Evolutionary conservation across 1,140 invertebrate species (phyloP), one percentile per base, ranked within the genome.

Genomic region (Eulimnadia texana): DNA sequence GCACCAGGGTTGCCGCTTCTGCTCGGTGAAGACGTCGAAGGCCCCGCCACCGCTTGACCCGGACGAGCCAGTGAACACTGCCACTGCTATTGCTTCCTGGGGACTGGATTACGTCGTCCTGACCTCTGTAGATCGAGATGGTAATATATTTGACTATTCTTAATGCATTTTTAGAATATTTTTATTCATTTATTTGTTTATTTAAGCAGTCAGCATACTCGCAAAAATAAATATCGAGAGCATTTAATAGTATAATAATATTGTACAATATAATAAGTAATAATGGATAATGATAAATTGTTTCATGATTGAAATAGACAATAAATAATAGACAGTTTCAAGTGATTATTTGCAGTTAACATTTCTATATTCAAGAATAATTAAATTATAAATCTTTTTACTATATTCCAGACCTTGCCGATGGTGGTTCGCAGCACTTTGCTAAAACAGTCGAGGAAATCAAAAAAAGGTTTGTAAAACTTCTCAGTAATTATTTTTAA

Each of bases 71-170:
- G 68, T 79, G 3, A 94, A 98, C 73, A 99, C 95, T 3, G 96
- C 94, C 1, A 79, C 76, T 62, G 95, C 96, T 2, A 87, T 99
- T 66, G 80, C 84, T 53, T 82, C 87, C 50, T 99, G 96, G 96
- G 91, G 91, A 11, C 76, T 99, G 10, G 91, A 96, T 71, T 99
- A 99, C 76, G 85, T 99, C 63, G 96, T 99, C 22, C 73, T 99
- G 2, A 99, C 97, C 2, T 98, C 93, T 16, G 96, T 99, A 0
- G 96, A 99, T 73, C 80, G 97, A 72, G 96, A 98, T 80, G 92
- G 85, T 88, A 68, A 70, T 66, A 66, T 28, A 51, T 54, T 16
- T 50, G 16, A 20, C 50, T 49, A 22, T 58, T 24, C 24, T 20
- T 50, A 63, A 22, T 16, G 52, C 33, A 11, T 53, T 64, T 23